A percentile compares a stretch with the other conserved stretches of the same genome.
Evolutionary conservation across 2,113 vertebrate genomes (phyloP).

Genomic region (Acanthisitta chloris): DNA sequence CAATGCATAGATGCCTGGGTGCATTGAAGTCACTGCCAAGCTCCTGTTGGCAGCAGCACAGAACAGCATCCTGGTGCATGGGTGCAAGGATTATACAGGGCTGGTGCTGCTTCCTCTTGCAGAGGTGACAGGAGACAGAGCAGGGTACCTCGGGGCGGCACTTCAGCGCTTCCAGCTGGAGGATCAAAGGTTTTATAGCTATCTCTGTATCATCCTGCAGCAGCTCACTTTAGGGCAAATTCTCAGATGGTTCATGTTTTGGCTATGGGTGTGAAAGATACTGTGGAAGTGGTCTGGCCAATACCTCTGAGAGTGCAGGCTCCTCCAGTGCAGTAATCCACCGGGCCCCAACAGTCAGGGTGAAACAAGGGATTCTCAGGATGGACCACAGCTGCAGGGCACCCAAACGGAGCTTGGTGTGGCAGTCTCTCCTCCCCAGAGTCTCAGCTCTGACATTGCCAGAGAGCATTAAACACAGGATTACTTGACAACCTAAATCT

Average conservation of each 20-base stretch:
- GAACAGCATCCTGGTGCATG: not conserved
- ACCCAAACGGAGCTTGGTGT: rapidly evolving
- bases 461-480: not conserved
- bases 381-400: not conserved
- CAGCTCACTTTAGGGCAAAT: not conserved
- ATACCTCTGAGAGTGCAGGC: not conserved
- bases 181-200: not conserved
- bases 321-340: not conserved
- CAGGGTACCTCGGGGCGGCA: not conserved
- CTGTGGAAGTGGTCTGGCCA: rapidly evolving
- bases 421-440: not conserved
- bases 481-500: not conserved
- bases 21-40: not conserved
- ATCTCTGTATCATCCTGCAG: not conserved
- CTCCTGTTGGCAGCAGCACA: rapidly evolving
- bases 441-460: not conserved
- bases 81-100: rapidly evolving
- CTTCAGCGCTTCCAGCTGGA: not conserved
- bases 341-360: not conserved
- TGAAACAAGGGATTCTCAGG: not conserved
- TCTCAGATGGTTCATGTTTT: rapidly evolving
- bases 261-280: not conserved
- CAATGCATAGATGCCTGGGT: not conserved
- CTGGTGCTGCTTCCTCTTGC: not conserved
- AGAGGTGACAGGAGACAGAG: not conserved